Evolutionary conservation across 2,797 vertebrate species (phyloP).

Genomic region (Anolis apletophallus): DNA sequence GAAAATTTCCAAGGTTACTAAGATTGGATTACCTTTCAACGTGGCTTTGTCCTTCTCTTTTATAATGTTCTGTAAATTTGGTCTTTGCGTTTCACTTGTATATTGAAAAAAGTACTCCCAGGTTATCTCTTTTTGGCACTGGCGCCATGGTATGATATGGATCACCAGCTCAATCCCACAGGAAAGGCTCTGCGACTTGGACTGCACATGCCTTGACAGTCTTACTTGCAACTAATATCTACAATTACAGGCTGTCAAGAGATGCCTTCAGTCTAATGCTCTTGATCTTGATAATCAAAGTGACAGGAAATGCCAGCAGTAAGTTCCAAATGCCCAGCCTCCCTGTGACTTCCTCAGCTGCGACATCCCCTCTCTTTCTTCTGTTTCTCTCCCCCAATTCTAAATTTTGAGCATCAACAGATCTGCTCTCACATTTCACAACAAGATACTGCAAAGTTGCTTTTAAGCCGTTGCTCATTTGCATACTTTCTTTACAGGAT

Average conservation of each 20-base stretch:
- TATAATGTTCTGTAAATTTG: slow-evolving; percentile 4
- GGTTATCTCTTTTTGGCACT: not conserved
- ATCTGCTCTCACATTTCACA: not conserved
- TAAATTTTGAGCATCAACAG: not conserved
- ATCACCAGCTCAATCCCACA: not conserved
- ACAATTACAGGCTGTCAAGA: not conserved
- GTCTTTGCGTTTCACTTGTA: not conserved
- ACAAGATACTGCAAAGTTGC: not conserved
- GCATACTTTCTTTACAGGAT: not conserved
- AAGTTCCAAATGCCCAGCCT: not conserved
- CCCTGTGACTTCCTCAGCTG: not conserved
- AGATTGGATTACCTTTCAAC: slow-evolving; percentile 26
- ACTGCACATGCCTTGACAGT: not conserved
- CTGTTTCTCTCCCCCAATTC: not conserved
- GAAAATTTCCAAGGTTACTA: slow-evolving; percentile 33
- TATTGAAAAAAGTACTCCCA: not conserved
- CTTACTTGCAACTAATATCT: not conserved
- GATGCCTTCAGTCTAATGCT: not conserved
- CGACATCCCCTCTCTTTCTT: not conserved
- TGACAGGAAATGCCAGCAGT: not conserved
- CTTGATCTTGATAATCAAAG: not conserved
- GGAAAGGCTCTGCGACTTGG: not conserved
- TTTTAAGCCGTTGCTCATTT: not conserved
- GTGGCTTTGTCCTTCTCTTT: slow-evolving; percentile 19
- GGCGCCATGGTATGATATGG: not conserved